These are phyloP conservation scores for Heliconius hermathena DNA, from an alignment of 1,140 invertebrate genomes.

Conservation along the genomic window DNA sequence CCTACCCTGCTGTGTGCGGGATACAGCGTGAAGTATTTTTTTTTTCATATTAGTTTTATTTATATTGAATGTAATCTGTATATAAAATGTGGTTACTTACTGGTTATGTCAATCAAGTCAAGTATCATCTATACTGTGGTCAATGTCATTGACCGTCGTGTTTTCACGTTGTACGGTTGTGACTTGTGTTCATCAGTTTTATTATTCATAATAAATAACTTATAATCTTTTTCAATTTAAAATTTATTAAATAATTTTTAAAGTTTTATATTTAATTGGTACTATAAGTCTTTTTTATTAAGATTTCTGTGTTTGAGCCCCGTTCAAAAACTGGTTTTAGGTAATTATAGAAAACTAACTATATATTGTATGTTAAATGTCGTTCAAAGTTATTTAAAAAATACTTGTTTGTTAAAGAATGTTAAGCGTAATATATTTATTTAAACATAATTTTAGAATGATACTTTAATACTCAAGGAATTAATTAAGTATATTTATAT, in stretches of 20 bases:
- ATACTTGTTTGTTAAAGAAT: too few relatives aligned
- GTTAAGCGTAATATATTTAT: too few relatives aligned
- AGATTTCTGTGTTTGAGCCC: not conserved
- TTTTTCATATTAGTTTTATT: not conserved
- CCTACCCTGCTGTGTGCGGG: too few relatives aligned
- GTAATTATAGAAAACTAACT: not conserved
- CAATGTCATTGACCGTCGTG: conserved; percentile 29
- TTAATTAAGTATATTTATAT: not conserved
- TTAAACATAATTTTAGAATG: too few relatives aligned
- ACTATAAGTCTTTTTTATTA: not conserved
- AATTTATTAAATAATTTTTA: not conserved
- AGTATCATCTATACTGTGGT: not conserved
- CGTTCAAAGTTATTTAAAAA: not conserved
- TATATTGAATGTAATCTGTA: not conserved
- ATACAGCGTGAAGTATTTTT: too few relatives aligned
- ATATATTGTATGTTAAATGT: not conserved
- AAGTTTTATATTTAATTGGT: not conserved
- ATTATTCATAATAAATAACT: not conserved
- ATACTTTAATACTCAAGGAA: too few relatives aligned
- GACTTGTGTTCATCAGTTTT: not conserved
- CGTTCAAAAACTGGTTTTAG: not conserved
- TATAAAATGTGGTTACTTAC: not conserved
- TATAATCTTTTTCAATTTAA: not conserved
- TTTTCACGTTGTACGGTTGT: conserved; percentile 6
- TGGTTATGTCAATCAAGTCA: too few relatives aligned